A percentile compares a stretch with the other conserved stretches of the same genome.
These are phyloP conservation scores for Pampus argenteus DNA, from an alignment of 2,797 vertebrate genomes.

Conservation along the genomic window DNA sequence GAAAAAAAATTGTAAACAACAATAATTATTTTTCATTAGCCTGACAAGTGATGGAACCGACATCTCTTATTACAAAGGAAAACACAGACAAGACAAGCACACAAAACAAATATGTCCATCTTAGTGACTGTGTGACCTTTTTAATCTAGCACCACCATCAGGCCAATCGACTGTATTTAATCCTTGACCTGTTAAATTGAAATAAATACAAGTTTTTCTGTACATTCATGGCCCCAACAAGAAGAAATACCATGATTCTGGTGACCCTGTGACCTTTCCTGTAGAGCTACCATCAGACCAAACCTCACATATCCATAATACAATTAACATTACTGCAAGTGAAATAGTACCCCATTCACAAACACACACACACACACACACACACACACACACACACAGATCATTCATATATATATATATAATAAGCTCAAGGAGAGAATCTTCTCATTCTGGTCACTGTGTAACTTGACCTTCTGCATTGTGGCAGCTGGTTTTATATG, in stretches of 20 bases:
- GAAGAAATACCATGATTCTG: background rate
- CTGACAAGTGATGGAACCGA: slow-evolving; percentile 13
- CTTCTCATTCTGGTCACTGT: slow-evolving; percentile 65
- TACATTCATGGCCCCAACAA: background rate
- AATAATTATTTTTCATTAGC: slow-evolving; percentile 24
- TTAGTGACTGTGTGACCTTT: background rate
- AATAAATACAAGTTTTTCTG: background rate
- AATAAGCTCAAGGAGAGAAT: slow-evolving; percentile 27
- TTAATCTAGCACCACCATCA: slow-evolving; percentile 4
- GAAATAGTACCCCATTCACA: too few species aligned
- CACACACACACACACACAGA: slow-evolving; percentile 4
- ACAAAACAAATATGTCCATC: background rate
- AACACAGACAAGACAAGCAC: background rate
- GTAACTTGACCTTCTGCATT: slow-evolving; percentile 65
- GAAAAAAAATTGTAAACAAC: background rate
- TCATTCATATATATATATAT: too few species aligned
- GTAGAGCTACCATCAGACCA: background rate
- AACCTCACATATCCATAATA: too few species aligned
- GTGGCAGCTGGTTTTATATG: slow-evolving; percentile 53
- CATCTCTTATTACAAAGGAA: background rate
- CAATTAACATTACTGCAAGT: slow-evolving; percentile 53
- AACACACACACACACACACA: background rate
- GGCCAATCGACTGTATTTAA: background rate
- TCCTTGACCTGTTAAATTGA: background rate
- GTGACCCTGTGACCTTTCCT: background rate